Percentiles rank a stretch among this genome's conserved stretches.
Conservation (phyloP, 2,888 invertebrate genomes). For the Leucozona laternaria region DNA sequence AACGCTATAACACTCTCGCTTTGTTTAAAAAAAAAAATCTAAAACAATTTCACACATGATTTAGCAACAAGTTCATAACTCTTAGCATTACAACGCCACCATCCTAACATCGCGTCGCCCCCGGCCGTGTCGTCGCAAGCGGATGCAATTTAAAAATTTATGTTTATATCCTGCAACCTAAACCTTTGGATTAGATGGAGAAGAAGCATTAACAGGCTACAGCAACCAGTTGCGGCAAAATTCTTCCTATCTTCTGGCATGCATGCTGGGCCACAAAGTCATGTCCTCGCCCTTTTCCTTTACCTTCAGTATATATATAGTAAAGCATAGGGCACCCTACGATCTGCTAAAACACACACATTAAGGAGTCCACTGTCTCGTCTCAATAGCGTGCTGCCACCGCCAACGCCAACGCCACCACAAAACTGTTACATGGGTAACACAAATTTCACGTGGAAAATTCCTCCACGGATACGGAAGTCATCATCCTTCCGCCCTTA, state of each 20-base stretch:
- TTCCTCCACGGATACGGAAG: conserved; percentile 68
- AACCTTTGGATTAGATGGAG: conserved; percentile 2
- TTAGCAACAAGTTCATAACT: conserved; percentile 70
- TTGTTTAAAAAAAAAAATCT: conserved; percentile 35
- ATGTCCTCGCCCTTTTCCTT: not conserved
- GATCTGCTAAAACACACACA: conserved; percentile 5
- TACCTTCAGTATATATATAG: not conserved
- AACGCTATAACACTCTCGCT: conserved; percentile 10
- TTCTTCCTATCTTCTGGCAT: conserved; percentile 50
- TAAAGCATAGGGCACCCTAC: not conserved
- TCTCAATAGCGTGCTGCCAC: not conserved
- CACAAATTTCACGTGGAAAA: conserved; percentile 56
- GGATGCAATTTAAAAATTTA: conserved; percentile 69
- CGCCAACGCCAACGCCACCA: not conserved
- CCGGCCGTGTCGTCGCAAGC: conserved; percentile 25
- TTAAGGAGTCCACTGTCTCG: conserved; percentile 6
- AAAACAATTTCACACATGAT: conserved; percentile 62
- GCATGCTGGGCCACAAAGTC: conserved; percentile 50
- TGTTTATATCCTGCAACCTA: conserved; percentile 57
- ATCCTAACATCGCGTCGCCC: too few relatives aligned
- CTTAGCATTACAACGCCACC: conserved; percentile 55
- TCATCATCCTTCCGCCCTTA: conserved; percentile 57
- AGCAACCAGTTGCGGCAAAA: conserved; percentile 46
- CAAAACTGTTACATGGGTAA: conserved; percentile 57
- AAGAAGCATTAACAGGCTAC: not conserved